These are phyloP conservation scores for Myanophis thanlyinensis DNA, from an alignment of 2,113 vertebrate species.

Conservation along the genomic window DNA sequence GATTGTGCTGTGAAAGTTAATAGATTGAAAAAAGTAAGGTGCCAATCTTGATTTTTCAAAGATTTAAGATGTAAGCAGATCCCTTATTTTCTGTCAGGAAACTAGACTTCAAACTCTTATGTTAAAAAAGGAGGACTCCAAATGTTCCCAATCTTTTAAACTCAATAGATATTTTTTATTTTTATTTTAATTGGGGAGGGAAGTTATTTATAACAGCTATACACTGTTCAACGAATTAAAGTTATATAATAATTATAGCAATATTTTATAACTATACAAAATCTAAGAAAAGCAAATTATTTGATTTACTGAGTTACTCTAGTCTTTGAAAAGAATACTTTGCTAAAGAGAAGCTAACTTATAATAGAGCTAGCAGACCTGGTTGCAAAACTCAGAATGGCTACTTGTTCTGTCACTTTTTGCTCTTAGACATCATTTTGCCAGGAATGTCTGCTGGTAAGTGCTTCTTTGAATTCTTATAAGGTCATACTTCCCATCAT, in stretches of 20 bases:
- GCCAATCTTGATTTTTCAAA: conserved; percentile 13
- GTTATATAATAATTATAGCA: neutral
- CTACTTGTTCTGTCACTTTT: neutral
- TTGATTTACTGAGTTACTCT: neutral
- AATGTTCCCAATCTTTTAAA: neutral
- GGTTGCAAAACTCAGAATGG: neutral
- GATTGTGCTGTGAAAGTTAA: conserved; percentile 22
- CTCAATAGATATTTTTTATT: neutral
- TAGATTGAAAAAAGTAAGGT: neutral
- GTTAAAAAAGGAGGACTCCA: neutral
- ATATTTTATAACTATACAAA: neutral
- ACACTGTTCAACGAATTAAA: neutral
- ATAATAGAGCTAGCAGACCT: neutral
- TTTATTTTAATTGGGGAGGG: neutral
- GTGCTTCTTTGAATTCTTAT: neutral
- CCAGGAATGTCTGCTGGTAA: neutral
- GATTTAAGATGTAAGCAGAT: neutral
- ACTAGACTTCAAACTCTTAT: neutral
- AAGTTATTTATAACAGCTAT: neutral
- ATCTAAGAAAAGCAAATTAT: neutral
- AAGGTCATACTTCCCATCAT: neutral
- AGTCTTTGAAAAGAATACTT: neutral
- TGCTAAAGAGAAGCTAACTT: neutral
- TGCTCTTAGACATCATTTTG: neutral
- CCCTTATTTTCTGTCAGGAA: neutral